A percentile compares a stretch with the other conserved stretches of the same genome.
Conservation (phyloP, 2,797 vertebrate genomes). For the Pelodytes ibericus region DNA sequence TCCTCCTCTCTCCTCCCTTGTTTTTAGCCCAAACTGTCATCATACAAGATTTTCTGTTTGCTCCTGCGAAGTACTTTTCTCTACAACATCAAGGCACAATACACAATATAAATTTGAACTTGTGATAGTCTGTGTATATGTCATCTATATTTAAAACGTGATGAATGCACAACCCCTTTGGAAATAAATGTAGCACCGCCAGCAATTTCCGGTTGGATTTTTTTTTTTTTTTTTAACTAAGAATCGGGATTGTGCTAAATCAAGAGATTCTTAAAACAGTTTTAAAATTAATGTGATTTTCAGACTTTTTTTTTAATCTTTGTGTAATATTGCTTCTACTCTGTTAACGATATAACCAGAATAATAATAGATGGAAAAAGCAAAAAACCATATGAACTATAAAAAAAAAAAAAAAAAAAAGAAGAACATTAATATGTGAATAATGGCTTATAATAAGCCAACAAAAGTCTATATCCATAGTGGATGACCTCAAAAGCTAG, state of each 20-base stretch:
- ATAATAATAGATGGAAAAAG: too few species aligned
- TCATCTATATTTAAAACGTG: background rate
- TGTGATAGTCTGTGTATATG: background rate
- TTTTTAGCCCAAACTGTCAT: conserved; percentile 11
- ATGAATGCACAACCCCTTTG: background rate
- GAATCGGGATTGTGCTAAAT: background rate
- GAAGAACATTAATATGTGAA: too few species aligned
- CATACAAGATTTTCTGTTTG: background rate
- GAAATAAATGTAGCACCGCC: background rate
- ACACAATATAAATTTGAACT: background rate
- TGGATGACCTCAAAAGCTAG: too few species aligned
- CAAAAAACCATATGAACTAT: too few species aligned
- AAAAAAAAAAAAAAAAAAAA: too few species aligned
- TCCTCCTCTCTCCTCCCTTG: conserved; percentile 5
- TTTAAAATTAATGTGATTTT: too few species aligned
- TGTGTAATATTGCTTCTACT: too few species aligned
- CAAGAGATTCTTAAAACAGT: too few species aligned
- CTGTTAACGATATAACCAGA: too few species aligned
- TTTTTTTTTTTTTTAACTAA: background rate
- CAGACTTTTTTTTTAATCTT: too few species aligned
- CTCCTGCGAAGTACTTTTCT: background rate
- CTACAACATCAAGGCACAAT: background rate
- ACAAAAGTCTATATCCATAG: too few species aligned
- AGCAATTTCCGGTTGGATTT: background rate
- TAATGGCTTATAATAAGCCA: too few species aligned